Percentiles rank a stretch among this genome's conserved stretches.
Conservation (phyloP, 1,140 invertebrate genomes). For the Anastrepha obliqua region DNA sequence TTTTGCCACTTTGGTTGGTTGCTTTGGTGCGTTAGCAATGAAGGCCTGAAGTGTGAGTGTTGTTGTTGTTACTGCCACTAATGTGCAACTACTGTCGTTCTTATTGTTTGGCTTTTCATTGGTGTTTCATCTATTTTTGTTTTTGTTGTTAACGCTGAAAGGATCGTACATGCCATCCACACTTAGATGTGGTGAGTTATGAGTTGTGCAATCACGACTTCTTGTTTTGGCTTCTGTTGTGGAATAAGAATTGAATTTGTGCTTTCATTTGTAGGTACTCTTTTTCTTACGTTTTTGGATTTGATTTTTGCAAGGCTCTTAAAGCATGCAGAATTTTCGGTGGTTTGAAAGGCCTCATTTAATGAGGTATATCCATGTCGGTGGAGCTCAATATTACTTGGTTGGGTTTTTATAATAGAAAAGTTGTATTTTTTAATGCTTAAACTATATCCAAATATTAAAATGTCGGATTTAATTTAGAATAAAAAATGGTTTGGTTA, state of each 20-base stretch:
- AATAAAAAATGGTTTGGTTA: no score
- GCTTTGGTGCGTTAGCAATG: neutral
- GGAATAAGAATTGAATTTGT: neutral
- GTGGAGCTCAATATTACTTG: no score
- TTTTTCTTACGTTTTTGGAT: neutral
- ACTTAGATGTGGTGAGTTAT: conserved; percentile 54
- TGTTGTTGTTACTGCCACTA: neutral
- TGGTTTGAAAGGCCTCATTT: no score
- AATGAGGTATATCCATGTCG: no score
- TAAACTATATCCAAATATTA: no score
- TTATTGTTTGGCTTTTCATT: neutral
- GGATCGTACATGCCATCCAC: conserved; percentile 44
- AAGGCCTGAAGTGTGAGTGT: neutral
- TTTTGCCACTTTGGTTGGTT: neutral
- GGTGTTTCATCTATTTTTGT: neutral
- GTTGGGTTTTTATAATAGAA: no score
- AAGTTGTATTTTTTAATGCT: no score
- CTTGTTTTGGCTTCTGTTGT: conserved; percentile 54
- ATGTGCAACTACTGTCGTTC: neutral
- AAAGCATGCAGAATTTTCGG: no score
- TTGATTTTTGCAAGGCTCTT: no score
- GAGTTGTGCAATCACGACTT: conserved; percentile 57
- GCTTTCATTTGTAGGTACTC: neutral
- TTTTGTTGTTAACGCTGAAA: neutral
- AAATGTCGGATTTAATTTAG: no score